phyloP scores from a whole-genome alignment of 2,888 invertebrate genomes.

The Eilema depressum region DNA sequence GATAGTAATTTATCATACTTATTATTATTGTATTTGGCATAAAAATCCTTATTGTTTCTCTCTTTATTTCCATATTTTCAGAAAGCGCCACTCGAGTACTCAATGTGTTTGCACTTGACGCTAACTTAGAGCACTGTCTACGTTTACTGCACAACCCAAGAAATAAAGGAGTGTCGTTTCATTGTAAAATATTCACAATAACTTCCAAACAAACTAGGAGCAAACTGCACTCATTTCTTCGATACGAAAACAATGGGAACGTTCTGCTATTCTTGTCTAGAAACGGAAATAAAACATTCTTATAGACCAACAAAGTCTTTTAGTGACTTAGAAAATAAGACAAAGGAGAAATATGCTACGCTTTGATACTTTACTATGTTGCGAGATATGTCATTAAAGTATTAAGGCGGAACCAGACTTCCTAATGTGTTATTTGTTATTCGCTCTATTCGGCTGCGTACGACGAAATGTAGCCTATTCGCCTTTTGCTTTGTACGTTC shows the following conservation, averaged over 20 bases:
- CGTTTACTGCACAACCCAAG: slow-evolving; percentile 18
- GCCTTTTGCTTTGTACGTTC: no score
- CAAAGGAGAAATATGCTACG: no score
- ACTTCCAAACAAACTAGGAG: slow-evolving; percentile 42
- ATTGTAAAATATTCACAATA: slow-evolving; percentile 55
- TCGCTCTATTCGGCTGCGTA: no score
- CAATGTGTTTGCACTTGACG: slow-evolving; percentile 23
- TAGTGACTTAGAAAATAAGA: no score
- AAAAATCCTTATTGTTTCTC: no score
- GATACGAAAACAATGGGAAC: slow-evolving; percentile 59
- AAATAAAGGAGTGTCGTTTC: slow-evolving; percentile 29
- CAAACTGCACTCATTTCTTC: slow-evolving; percentile 50
- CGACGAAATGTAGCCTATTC: no score
- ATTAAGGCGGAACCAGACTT: no score
- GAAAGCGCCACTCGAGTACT: slow-evolving; percentile 23
- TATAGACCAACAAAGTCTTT: slow-evolving; percentile 48
- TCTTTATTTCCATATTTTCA: slow-evolving; percentile 11
- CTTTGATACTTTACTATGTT: no score
- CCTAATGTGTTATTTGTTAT: no score
- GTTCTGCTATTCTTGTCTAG: slow-evolving; percentile 50
- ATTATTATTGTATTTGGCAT: no score
- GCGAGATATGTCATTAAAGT: no score
- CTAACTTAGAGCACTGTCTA: slow-evolving; percentile 26
- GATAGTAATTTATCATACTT: no score
- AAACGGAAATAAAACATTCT: slow-evolving; percentile 50